Evolutionary conservation across 92 coral and sea anemone genomes (phyloP).

Genomic region (Porites evermanni): DNA sequence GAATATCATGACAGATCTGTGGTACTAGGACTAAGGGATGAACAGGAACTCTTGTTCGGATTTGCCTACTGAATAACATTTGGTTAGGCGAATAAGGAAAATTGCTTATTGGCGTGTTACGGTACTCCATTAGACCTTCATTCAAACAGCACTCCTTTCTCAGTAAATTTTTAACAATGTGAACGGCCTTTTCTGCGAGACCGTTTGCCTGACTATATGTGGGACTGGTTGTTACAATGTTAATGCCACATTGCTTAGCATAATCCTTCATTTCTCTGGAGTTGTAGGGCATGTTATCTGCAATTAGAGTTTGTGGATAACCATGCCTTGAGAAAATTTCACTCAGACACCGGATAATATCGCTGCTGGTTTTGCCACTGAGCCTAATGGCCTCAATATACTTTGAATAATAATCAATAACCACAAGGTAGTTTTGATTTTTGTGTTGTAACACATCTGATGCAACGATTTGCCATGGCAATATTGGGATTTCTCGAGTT

Average conservation of each 20-base stretch:
- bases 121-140: constrained; percentile 38
- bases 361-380: constrained; percentile 19
- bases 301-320: constrained; percentile 41
- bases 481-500: constrained; percentile 14
- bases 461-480: constrained; percentile 49
- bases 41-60: constrained; percentile 32
- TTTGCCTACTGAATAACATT: constrained; percentile 29
- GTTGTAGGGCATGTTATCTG: constrained; percentile 57
- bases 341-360: constrained; percentile 30
- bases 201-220: constrained; percentile 41
- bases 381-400: constrained; percentile 34
- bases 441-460: constrained; percentile 44
- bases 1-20: constrained; percentile 24
- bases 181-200: constrained; percentile 36
- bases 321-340: constrained; percentile 53
- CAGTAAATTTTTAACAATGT: constrained; percentile 10
- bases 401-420: constrained; percentile 37
- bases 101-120: constrained; percentile 22
- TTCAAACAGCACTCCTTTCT: constrained; percentile 16
- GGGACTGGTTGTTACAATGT: constrained; percentile 37
- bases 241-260: constrained; percentile 17
- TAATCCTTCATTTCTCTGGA: constrained; percentile 35
- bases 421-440: constrained; percentile 32
- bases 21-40: constrained; percentile 4
- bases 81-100: constrained; percentile 28